Conservation (phyloP, 1,140 invertebrate genomes). For the Cepaea nemoralis region DNA sequence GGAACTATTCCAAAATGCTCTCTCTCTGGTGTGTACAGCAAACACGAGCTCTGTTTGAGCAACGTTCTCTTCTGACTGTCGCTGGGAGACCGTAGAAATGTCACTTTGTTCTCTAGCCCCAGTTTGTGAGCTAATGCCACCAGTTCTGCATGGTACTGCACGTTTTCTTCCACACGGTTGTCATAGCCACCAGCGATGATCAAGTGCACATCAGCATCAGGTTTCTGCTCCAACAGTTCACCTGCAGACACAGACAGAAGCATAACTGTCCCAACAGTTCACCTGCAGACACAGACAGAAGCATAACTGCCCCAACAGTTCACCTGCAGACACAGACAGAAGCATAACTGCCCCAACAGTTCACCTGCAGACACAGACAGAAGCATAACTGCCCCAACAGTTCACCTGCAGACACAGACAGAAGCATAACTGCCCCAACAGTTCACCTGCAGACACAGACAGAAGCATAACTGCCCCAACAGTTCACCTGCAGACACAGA, state of each 20-base stretch:
- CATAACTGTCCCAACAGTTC: not conserved
- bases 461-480: no score
- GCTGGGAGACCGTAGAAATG: constrained; percentile 88
- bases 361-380: no score
- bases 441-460: no score
- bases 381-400: no score
- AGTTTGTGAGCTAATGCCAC: constrained; percentile 77
- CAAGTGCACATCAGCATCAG: constrained; percentile 77
- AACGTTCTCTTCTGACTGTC: constrained; percentile 87
- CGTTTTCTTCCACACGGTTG: constrained; percentile 88
- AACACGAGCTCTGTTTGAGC: constrained; percentile 80
- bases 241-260: constrained; percentile 51
- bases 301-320: no score
- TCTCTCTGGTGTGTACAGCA: constrained; percentile 95
- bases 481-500: no score
- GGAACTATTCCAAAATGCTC: constrained; percentile 99
- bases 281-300: no score
- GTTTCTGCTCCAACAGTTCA: constrained; percentile 63
- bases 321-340: no score
- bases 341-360: no score
- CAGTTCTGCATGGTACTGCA: constrained; percentile 88
- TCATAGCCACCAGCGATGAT: constrained; percentile 99
- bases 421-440: no score
- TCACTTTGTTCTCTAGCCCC: constrained; percentile 81
- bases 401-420: no score